A percentile compares a stretch with the other conserved stretches of the same genome.
phyloP scores from a whole-genome alignment of 2,797 vertebrate genomes.

The Momotus momota region DNA sequence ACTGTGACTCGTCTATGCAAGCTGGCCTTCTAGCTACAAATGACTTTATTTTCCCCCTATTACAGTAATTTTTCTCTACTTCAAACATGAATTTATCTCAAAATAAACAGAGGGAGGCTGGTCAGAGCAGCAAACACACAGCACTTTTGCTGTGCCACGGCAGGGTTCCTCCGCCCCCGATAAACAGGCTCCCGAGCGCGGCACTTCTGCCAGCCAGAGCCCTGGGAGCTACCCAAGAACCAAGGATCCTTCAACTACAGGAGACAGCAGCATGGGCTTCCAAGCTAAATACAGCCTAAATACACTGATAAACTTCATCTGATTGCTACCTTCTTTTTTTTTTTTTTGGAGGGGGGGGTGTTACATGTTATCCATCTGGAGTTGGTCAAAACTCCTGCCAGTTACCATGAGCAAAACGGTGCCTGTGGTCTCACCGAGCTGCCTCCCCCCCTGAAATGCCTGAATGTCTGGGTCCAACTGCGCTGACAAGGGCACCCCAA shows the following conservation, averaged over 20 bases:
- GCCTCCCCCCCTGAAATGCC: background rate
- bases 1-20: background rate
- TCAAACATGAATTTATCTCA: background rate
- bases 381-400: background rate
- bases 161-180: background rate
- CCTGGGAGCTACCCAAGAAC: background rate
- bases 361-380: background rate
- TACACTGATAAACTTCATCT: background rate
- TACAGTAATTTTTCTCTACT: background rate
- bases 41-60: background rate
- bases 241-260: background rate
- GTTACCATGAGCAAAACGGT: background rate
- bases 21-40: background rate
- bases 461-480: background rate
- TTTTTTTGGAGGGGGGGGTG: no score
- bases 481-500: background rate
- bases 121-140: background rate
- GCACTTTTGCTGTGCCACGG: background rate
- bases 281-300: background rate
- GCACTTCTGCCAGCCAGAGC: rapidly evolving
- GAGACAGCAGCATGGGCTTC: background rate
- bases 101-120: background rate
- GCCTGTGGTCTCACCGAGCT: background rate
- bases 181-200: background rate
- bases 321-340: background rate